Percentiles rank a stretch among this genome's conserved stretches.
Evolutionary conservation across 2,113 vertebrate species (phyloP).

Genomic region (Halcyon malimbica): DNA sequence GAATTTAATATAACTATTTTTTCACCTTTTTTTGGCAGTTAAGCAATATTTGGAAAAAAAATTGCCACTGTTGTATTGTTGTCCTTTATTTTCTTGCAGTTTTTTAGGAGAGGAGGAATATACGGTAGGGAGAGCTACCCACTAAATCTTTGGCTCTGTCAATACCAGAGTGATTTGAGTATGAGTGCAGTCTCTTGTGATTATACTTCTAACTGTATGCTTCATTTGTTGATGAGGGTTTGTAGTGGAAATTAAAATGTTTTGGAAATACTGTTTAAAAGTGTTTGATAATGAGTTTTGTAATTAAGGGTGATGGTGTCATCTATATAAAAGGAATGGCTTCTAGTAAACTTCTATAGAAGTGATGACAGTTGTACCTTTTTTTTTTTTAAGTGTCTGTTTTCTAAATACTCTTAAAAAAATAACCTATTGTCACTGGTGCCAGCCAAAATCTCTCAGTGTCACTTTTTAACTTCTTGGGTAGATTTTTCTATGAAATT

Average conservation of each 20-base stretch:
- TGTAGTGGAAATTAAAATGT: background rate
- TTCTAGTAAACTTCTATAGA: background rate
- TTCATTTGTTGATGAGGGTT: background rate
- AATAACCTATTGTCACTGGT: background rate
- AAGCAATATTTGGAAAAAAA: background rate
- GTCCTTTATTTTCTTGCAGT: background rate
- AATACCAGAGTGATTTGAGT: background rate
- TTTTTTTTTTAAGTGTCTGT: background rate
- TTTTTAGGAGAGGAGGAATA: background rate
- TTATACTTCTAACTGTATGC: background rate
- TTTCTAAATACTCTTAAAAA: background rate
- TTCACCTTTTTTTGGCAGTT: background rate
- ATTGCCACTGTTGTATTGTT: background rate
- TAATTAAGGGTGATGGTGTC: background rate
- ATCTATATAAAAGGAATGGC: background rate
- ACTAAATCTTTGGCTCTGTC: background rate
- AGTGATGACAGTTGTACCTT: background rate
- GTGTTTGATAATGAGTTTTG: background rate
- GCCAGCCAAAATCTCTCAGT: background rate
- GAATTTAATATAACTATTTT: background rate
- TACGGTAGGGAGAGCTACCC: background rate
- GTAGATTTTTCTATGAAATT: background rate
- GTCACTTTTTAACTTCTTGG: background rate
- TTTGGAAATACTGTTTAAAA: background rate
- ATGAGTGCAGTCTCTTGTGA: background rate